Evolutionary conservation across 2,797 vertebrate genomes (phyloP), one percentile per base, ranked within the genome.

Genomic region (Phrynocephalus forsythii): DNA sequence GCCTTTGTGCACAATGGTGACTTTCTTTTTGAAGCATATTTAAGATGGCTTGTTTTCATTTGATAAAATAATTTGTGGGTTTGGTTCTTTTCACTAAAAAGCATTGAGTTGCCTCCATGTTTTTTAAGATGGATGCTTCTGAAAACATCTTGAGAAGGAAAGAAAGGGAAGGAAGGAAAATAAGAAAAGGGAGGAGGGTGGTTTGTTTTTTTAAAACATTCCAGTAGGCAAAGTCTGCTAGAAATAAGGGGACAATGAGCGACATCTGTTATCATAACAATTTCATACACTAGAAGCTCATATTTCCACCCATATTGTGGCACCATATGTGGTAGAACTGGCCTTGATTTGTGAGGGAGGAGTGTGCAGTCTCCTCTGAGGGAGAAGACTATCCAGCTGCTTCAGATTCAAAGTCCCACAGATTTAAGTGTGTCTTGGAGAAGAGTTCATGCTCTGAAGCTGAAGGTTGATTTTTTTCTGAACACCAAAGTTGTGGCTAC

Each of bases 41-140:
- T 16, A 38, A 48, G 73, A 78, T 88, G 81, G 68, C 60, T 84
- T 89, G 38, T 88, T 83, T 86, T 80, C 66, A 80, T 85, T 84
- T 80, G 50, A 84, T 80, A 84, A 56, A 63, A 88, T 60, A 75
- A 50, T 84, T 86, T 93, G 44, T 71, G 80, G 56, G 68, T 83
- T 71, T 28, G 88, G 22, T 50, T 83, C 67, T 33, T 52, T 75
- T 83, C 48, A 71, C 72, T 80, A 60, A 66, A 73, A 28, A 22
- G 78, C 60, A 87, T n/a, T 84, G 50, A 68, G 13, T 78, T 66
- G 33, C 79, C 69, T 44, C 79, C 72, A 91, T 44, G 22, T 2
- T 81, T 90, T 44, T 86, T 83, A 86, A 79, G 66, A n/a, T 16
- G 28, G 1, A 89, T 56, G 67, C 33, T 72, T 72, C 3, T 30